phyloP scores from a whole-genome alignment of 2,113 vertebrate species.

The Microtus richardsoni region DNA sequence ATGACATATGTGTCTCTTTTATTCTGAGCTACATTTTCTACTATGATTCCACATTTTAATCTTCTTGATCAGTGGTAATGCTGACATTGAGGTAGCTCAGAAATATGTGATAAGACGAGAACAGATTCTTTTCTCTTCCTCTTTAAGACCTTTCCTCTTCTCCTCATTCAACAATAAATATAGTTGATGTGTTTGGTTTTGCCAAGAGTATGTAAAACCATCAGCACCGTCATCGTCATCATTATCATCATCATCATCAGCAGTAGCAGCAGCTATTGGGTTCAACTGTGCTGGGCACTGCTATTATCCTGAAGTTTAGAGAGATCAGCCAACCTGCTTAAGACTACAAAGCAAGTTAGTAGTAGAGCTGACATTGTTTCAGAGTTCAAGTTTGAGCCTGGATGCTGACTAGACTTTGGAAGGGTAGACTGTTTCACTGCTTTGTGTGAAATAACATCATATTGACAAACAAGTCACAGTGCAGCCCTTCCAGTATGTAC shows the following conservation, averaged over 20 bases:
- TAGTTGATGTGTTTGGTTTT: background rate
- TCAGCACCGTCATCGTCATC: background rate
- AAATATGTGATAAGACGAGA: background rate
- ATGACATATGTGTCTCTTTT: background rate
- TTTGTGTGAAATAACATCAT: background rate
- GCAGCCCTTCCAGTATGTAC: background rate
- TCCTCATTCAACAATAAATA: background rate
- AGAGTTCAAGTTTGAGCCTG: background rate
- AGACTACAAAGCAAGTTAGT: background rate
- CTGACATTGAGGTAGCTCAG: background rate
- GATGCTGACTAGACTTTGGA: background rate
- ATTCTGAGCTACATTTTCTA: background rate
- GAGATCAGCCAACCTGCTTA: background rate
- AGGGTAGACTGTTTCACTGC: background rate
- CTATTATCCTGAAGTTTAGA: conserved; percentile 8
- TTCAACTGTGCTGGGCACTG: background rate
- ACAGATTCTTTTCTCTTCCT: background rate
- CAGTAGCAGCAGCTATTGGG: background rate
- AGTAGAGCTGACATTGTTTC: conserved; percentile 1
- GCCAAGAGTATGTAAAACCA: background rate
- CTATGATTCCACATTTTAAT: background rate
- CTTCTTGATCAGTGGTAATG: background rate
- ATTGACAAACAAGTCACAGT: background rate
- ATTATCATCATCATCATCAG: background rate
- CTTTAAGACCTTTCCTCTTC: background rate